These are phyloP conservation scores for Chloroclystis v-ata DNA, from an alignment of 2,888 invertebrate species.

Conservation along the genomic window DNA sequence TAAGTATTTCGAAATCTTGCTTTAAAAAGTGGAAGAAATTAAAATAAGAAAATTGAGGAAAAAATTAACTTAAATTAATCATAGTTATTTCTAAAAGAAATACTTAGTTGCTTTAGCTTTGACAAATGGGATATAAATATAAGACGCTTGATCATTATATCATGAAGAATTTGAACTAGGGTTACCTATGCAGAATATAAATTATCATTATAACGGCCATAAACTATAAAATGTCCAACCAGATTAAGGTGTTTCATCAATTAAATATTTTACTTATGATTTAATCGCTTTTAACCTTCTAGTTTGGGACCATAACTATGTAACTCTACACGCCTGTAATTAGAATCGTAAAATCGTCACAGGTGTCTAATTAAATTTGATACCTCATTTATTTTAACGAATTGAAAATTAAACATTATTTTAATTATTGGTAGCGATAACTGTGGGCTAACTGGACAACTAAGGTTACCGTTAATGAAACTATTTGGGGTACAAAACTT, in stretches of 20 bases:
- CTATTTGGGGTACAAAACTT: conserved; percentile 2
- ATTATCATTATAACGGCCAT: too few species aligned
- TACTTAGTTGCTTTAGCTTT: too few species aligned
- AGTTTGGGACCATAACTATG: conserved; percentile 15
- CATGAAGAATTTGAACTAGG: too few species aligned
- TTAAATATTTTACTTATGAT: neutral
- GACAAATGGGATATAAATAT: too few species aligned
- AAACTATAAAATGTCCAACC: neutral
- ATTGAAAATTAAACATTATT: conserved; percentile 17
- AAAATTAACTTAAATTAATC: too few species aligned
- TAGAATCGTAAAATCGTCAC: conserved; percentile 29
- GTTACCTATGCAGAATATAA: too few species aligned
- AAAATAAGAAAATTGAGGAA: too few species aligned
- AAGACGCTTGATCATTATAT: too few species aligned
- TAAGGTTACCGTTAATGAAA: conserved; percentile 1
- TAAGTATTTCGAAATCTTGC: too few species aligned
- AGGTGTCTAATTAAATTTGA: conserved; percentile 31
- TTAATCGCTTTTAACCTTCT: conserved; percentile 10
- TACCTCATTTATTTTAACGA: conserved; percentile 23
- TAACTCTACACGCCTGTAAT: conserved; percentile 24
- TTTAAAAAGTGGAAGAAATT: too few species aligned
- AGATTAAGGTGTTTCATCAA: conserved; percentile 1
- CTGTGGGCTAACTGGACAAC: neutral
- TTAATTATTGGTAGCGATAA: conserved; percentile 13
- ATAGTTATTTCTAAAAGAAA: too few species aligned